Evolutionary conservation across 2,888 invertebrate genomes (phyloP), one percentile per base, ranked within the genome.

Genomic region (Platycheirus albimanus): DNA sequence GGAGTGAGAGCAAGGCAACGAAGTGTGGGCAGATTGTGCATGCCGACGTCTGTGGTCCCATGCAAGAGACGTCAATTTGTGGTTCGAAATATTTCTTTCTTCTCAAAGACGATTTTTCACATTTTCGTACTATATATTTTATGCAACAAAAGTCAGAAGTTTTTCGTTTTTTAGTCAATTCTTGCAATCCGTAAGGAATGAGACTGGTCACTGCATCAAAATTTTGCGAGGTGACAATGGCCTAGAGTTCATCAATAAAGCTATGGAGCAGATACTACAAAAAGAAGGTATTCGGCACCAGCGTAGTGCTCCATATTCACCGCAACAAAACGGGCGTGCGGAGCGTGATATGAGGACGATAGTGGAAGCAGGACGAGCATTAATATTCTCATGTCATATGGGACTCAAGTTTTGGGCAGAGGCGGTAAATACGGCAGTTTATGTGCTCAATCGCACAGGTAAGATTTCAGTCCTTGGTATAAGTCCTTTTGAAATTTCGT

Each of bases 341-440:
- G 89, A 89, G 67, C 81, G 88, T 7, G 87, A 89, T 67, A 90
- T 87, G 85, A n/a, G n/a, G n/a, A n/a, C n/a, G n/a, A n/a, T n/a
- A n/a, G n/a, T n/a, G n/a, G n/a, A n/a, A n/a, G n/a, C 87, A 17
- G 87, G 87, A 24, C 49, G 49, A 28, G 28, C 49, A 2, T 11
- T 51, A 69, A 15, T 84, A 86, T 70, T 76, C 85, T 28, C 74
- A 85, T 84, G 61, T 71, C n/a, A 24, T 7, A 49, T 49, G n/a
- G 47, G 13, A n/a, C 47, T 49, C 4, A 85, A 85, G n/a, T 84
- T 88, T 6, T 90, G 89, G 90, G 89, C 89, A 8, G 90, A 90
- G 85, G 90, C 90, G 1, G 86, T 89, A 0, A 86, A 87, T 5
- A n/a, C 87, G 75, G 88, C 88, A 8, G 86, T 87, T 0, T 58